Evolutionary conservation across 2,797 vertebrate species (phyloP).

Genomic region (Mormyrops attenuatus): DNA sequence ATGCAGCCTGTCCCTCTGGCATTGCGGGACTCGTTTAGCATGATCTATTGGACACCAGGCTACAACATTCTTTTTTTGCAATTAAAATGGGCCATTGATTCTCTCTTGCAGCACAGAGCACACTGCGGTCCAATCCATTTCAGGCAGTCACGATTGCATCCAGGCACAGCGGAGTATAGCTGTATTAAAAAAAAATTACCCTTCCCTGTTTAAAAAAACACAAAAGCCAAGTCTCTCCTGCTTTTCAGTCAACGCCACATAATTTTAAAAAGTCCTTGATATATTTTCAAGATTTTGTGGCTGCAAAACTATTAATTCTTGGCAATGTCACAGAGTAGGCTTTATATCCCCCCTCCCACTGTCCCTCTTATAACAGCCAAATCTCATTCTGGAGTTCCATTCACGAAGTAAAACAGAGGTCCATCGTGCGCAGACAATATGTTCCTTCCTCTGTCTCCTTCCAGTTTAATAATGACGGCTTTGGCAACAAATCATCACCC

Average conservation of each 20-base stretch:
- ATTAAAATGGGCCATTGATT: constrained; percentile 51
- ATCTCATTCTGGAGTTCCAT: constrained; percentile 56
- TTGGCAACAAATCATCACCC: constrained; percentile 52
- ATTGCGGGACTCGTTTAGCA: constrained; percentile 50
- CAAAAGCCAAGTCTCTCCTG: constrained; percentile 54
- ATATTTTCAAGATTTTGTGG: constrained; percentile 68
- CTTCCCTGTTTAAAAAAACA: constrained; percentile 39
- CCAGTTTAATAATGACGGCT: constrained; percentile 62
- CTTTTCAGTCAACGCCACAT: constrained; percentile 76
- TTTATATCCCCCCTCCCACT: constrained; percentile 29
- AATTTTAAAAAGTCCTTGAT: constrained; percentile 68
- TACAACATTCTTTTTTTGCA: constrained; percentile 52
- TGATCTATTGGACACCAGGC: constrained; percentile 51
- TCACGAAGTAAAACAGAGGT: constrained; percentile 53
- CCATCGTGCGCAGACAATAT: constrained; percentile 53
- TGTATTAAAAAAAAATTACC: constrained; percentile 65
- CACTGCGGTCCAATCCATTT: constrained; percentile 32
- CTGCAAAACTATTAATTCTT: constrained; percentile 71
- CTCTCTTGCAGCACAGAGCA: constrained; percentile 34
- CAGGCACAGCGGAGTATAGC: constrained; percentile 48
- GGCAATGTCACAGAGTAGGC: constrained; percentile 50
- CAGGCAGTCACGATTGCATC: constrained; percentile 48
- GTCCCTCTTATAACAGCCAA: constrained; percentile 48
- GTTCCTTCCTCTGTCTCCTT: constrained; percentile 56
- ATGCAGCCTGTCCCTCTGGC: constrained; percentile 42